These are phyloP conservation scores for Neoarius graeffei DNA, from an alignment of 2,113 vertebrate species.

Conservation along the genomic window DNA sequence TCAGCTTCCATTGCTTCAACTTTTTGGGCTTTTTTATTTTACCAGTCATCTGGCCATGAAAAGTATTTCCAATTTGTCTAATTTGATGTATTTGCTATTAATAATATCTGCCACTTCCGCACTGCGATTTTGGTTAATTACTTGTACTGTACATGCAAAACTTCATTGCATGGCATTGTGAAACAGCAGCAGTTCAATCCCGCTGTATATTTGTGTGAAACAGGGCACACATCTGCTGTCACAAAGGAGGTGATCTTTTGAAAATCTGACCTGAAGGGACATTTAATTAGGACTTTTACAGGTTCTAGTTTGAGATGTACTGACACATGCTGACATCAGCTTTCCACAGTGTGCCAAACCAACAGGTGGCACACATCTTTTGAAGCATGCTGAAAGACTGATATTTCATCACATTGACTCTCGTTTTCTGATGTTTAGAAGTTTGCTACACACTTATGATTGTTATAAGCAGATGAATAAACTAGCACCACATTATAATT, in stretches of 20 bases:
- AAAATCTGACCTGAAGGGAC: constrained; percentile 49
- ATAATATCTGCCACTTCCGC: neutral
- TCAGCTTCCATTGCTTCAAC: neutral
- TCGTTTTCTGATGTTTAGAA: neutral
- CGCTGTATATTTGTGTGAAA: neutral
- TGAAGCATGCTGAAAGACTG: constrained; percentile 6
- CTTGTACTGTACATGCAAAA: neutral
- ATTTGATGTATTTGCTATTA: neutral
- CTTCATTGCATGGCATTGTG: neutral
- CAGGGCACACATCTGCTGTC: constrained; percentile 19
- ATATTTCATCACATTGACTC: constrained; percentile 10
- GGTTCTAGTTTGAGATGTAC: constrained; percentile 39
- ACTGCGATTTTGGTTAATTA: neutral
- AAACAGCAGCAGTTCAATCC: constrained; percentile 1
- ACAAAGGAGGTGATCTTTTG: constrained; percentile 42
- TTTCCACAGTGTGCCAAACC: constrained; percentile 38
- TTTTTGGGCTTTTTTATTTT: neutral
- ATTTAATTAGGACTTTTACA: constrained; percentile 55
- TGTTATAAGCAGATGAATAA: neutral
- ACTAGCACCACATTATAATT: neutral
- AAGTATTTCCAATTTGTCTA: neutral
- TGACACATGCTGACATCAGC: constrained; percentile 36
- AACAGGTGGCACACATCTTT: constrained; percentile 11
- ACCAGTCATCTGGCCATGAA: neutral
- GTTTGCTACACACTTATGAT: constrained; percentile 1